Conservation (phyloP, 2,888 invertebrate genomes). For the Amiota mariae region DNA sequence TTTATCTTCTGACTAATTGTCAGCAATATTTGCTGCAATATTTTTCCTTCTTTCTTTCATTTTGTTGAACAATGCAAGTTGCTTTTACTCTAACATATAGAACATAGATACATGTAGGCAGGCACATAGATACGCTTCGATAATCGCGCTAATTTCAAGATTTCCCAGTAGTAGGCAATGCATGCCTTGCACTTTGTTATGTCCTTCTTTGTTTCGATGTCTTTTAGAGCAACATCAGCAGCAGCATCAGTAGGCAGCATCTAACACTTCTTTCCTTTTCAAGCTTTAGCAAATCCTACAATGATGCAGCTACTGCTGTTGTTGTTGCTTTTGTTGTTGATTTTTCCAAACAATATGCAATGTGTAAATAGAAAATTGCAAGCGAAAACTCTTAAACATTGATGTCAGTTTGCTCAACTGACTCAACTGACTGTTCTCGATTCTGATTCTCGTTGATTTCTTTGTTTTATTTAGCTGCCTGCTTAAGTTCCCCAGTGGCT, state of each 20-base stretch:
- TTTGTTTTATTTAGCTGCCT: slow-evolving; percentile 34
- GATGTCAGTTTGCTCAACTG: slow-evolving; percentile 17
- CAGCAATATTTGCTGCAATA: slow-evolving; percentile 24
- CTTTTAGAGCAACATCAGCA: neutral
- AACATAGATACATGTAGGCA: slow-evolving; percentile 37
- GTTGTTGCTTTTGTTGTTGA: slow-evolving; percentile 49
- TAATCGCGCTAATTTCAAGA: slow-evolving; percentile 73
- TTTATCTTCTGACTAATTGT: slow-evolving; percentile 25
- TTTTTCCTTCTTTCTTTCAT: slow-evolving; percentile 43
- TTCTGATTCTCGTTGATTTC: no score
- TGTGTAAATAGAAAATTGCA: slow-evolving; percentile 59
- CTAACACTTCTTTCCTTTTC: neutral
- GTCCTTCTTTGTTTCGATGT: no score
- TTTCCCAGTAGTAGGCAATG: slow-evolving; percentile 62
- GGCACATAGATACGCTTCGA: slow-evolving; percentile 58
- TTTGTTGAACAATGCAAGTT: slow-evolving; percentile 33
- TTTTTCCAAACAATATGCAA: slow-evolving; percentile 66
- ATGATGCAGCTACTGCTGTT: neutral
- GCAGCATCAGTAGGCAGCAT: neutral
- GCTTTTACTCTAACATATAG: no score
- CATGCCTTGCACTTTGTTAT: slow-evolving; percentile 55
- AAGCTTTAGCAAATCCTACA: neutral
- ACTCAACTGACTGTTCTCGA: no score
- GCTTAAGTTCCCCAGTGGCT: slow-evolving; percentile 60
- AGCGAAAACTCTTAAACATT: slow-evolving; percentile 38